Conservation (phyloP, 2,888 invertebrate genomes). For the Phyllotreta cruciferae region DNA sequence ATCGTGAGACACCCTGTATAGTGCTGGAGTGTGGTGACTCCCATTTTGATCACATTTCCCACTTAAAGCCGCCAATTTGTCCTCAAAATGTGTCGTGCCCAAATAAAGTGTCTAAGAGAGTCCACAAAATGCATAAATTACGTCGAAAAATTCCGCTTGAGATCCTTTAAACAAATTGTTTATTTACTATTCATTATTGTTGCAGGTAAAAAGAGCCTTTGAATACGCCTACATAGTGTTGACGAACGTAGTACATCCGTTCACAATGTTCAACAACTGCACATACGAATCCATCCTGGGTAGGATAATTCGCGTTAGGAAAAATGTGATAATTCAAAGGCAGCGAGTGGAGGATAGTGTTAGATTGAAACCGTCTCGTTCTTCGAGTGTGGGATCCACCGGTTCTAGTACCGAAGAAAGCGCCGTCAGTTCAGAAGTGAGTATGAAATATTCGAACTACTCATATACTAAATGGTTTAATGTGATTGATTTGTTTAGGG, state of each 20-base stretch:
- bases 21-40: too few relatives aligned
- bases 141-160: too few relatives aligned
- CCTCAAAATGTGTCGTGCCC: too few relatives aligned
- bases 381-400: constrained; percentile 57
- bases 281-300: constrained; percentile 76
- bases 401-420: constrained; percentile 58
- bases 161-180: background rate
- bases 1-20: too few relatives aligned
- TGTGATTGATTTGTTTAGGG: constrained; percentile 45
- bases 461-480: background rate
- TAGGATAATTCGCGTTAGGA: constrained; percentile 90
- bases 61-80: too few relatives aligned
- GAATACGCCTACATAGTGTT: constrained; percentile 93
- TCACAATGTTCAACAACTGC: constrained; percentile 64
- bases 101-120: too few relatives aligned
- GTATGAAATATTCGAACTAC: too few relatives aligned
- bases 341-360: constrained; percentile 68
- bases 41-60: too few relatives aligned
- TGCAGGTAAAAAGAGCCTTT: constrained; percentile 87
- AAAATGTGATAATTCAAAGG: constrained; percentile 83
- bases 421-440: constrained; percentile 57
- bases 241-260: constrained; percentile 73
- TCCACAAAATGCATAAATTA: too few relatives aligned
- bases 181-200: constrained; percentile 39
- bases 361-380: constrained; percentile 51